These are phyloP conservation scores for Cerceris rybyensis DNA, from an alignment of 2,888 invertebrate species.

Conservation along the genomic window DNA sequence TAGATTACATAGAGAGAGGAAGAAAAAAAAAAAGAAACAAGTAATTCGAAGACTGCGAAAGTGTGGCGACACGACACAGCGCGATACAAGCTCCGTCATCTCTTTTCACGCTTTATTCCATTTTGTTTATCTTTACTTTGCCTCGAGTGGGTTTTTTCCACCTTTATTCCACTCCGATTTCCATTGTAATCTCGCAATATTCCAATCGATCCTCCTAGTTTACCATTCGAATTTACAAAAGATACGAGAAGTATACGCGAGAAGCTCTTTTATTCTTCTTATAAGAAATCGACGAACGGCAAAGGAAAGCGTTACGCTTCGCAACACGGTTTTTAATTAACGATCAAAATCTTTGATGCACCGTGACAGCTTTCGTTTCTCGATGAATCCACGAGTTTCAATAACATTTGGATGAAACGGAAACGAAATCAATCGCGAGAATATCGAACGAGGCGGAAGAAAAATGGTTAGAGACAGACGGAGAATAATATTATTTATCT, in stretches of 20 bases:
- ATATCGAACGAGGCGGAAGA: conserved; percentile 45
- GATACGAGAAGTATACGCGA: background rate
- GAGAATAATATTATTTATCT: conserved; percentile 31
- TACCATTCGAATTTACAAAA: conserved; percentile 23
- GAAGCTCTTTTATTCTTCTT: background rate
- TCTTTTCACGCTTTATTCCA: conserved; percentile 1
- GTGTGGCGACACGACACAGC: conserved; percentile 29
- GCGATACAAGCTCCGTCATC: conserved; percentile 11
- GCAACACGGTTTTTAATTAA: conserved; percentile 16
- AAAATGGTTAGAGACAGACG: conserved; percentile 52
- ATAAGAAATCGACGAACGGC: conserved; percentile 26
- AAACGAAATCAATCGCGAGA: conserved; percentile 33
- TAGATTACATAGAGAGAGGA: conserved; percentile 26
- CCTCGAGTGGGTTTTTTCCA: conserved; percentile 19
- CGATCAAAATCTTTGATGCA: conserved; percentile 35
- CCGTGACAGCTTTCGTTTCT: conserved; percentile 30
- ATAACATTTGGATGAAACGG: background rate
- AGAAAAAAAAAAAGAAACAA: conserved; percentile 26
- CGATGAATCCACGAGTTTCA: conserved; percentile 13
- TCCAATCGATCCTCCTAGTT: conserved; percentile 9
- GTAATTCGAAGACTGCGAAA: conserved; percentile 28
- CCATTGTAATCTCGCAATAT: too few relatives aligned
- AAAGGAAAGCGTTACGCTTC: conserved; percentile 14
- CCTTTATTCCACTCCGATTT: conserved; percentile 26
- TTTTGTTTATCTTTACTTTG: conserved; percentile 3